These are phyloP conservation scores for Bradypodion pumilum DNA, from an alignment of 2,797 vertebrate species.

Conservation along the genomic window DNA sequence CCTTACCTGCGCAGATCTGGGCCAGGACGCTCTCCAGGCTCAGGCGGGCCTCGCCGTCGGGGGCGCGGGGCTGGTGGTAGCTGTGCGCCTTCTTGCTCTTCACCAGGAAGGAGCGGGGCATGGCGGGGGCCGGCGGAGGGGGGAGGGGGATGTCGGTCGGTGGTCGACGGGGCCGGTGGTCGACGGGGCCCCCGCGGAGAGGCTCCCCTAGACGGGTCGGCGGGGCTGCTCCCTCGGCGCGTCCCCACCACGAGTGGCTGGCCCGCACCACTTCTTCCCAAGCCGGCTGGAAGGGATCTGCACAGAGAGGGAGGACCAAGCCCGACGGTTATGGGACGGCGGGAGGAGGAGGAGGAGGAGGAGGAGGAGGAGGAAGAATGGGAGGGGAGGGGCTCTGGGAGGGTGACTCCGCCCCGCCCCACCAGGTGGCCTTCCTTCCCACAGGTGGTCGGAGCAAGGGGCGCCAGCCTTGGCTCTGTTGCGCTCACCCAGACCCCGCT, in stretches of 20 bases:
- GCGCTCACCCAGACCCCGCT: neutral
- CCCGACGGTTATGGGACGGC: conserved; percentile 61
- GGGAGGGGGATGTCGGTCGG: neutral
- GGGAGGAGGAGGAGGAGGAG: neutral
- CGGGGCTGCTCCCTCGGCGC: conserved; percentile 31
- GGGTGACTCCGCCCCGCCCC: conserved; percentile 63
- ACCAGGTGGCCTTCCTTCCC: conserved; percentile 84
- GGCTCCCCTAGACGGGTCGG: conserved; percentile 14
- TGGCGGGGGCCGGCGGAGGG: conserved; percentile 58
- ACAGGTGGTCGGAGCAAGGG: conserved; percentile 79
- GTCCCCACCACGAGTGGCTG: conserved; percentile 24
- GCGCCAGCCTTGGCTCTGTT: too few species aligned
- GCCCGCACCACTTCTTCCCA: conserved; percentile 31
- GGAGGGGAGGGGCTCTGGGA: conserved; percentile 12
- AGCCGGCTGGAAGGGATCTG: conserved; percentile 69
- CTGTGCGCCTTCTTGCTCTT: conserved; percentile 98
- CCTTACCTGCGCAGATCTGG: conserved; percentile 89
- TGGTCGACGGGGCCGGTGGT: too few species aligned
- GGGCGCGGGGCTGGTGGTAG: conserved; percentile 89
- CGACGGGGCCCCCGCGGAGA: too few species aligned
- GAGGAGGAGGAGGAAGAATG: neutral
- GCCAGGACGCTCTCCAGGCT: conserved; percentile 80
- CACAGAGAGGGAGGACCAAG: conserved; percentile 61
- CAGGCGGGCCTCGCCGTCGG: conserved; percentile 83
- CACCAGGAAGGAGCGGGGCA: conserved; percentile 97